phyloP scores from a whole-genome alignment of 2,797 vertebrate species.

The Scomberomorus guttatus region DNA sequence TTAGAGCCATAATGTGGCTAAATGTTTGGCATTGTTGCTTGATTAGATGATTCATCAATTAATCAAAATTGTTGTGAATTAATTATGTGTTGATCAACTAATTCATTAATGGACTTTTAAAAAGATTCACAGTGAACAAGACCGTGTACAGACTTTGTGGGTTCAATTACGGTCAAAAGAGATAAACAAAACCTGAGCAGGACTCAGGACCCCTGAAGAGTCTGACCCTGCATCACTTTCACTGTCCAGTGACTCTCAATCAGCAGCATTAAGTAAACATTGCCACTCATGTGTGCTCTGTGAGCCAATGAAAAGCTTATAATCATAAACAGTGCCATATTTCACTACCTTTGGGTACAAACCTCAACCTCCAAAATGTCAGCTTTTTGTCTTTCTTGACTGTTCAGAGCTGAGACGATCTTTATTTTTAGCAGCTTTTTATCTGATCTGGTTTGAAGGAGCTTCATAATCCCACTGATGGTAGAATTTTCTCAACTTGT shows the following conservation, averaged over 20 bases:
- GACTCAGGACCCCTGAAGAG: constrained; percentile 12
- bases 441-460: background rate
- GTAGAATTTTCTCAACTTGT: background rate
- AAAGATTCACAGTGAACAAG: background rate
- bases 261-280: constrained; percentile 34
- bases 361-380: background rate
- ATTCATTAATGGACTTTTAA: background rate
- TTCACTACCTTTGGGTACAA: background rate
- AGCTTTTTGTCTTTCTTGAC: background rate
- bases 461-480: background rate
- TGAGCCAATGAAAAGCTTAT: constrained; percentile 12
- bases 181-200: constrained; percentile 11
- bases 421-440: background rate
- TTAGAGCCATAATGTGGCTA: no score
- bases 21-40: no score
- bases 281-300: constrained; percentile 17
- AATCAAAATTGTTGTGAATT: no score
- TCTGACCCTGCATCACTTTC: constrained; percentile 16
- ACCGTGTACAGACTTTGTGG: background rate
- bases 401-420: background rate
- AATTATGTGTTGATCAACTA: background rate
- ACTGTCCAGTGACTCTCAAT: constrained; percentile 39
- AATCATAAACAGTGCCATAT: background rate
- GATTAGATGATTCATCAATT: no score
- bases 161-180: background rate